phyloP scores from a whole-genome alignment of 2,797 vertebrate species.

The Garrulus glandarius region DNA sequence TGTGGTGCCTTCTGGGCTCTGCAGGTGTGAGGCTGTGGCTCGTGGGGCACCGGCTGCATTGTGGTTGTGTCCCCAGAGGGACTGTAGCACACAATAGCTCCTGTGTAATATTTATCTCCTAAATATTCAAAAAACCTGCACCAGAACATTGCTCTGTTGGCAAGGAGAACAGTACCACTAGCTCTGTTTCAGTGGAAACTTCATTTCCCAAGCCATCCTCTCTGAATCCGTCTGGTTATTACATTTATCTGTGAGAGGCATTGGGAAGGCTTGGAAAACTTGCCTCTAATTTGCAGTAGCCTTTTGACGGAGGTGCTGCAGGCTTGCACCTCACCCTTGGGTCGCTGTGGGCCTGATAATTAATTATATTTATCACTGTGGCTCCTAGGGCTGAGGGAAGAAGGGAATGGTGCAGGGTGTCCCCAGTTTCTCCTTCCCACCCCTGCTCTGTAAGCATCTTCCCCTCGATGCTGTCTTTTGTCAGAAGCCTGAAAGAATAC shows the following conservation, averaged over 20 bases:
- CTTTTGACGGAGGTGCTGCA: background rate
- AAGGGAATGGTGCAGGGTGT: background rate
- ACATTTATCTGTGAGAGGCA: background rate
- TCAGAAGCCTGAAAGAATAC: background rate
- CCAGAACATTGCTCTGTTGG: background rate
- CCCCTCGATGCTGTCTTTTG: background rate
- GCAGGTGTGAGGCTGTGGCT: background rate
- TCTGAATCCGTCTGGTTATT: background rate
- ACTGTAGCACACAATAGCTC: background rate
- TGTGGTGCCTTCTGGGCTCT: background rate
- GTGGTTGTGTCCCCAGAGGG: background rate
- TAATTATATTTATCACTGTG: background rate
- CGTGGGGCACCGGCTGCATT: rapidly evolving
- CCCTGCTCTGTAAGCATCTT: background rate
- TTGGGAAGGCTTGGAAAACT: background rate
- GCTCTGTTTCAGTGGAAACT: background rate
- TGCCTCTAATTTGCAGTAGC: background rate
- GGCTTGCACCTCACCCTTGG: background rate
- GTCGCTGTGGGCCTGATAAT: background rate
- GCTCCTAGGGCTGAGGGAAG: background rate
- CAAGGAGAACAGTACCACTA: background rate
- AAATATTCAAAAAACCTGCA: background rate
- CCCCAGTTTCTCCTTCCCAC: background rate
- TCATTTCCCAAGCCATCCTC: background rate
- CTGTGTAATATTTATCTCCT: background rate